Base-by-base conservation (phyloP, 1,140 invertebrate species). In the Cecropterus lyciades region DNA sequence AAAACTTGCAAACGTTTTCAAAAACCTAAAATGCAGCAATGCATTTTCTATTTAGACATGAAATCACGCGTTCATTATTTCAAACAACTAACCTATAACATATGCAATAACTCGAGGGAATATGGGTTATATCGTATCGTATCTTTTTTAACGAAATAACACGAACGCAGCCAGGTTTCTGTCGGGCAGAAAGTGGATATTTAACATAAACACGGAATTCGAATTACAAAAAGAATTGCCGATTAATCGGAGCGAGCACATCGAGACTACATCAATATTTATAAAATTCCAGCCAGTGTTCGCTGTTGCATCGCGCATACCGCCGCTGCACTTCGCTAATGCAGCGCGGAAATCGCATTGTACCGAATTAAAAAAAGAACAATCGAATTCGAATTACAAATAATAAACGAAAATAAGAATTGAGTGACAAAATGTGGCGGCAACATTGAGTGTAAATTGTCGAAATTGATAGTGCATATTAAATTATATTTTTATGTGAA, bases 261-360 rank as follows among this genome's bases (percentile, higher is more conserved):
- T 75, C 69, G 70, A 81, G 74, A 84, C 80, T 85, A 79, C 80
- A 87, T 89, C 77, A 87, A 86, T 91, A 91, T 89, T 87, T 75
- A 91, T 89, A 73, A 79, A 73, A 67, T 69, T 53, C 53, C 56
- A 65, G 69, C 66, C 60, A 53, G 51, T 67, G 33, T 49, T 65
- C 65, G 62, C 42, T 65, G 70, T 67, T 64, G 67, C 65, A 51
- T 53, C 74, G 75, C 75, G 79, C 87, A 87, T 75, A 85, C 65
- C 81, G 75, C 49, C 68, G 67, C 53, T 77, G 84, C 80, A 80
- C 79, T 43, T 73, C 77, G 78, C 75, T 64, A 73, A 64, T 75
- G 79, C 77, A 84, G 74, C 75, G 77, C 80, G 74, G 67, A 66
- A 52, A 74, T 71, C 71, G 69, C 48, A 65, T 59, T 64, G 65